A percentile compares a stretch with the other conserved stretches of the same genome.
These are phyloP conservation scores for Butorides virescens DNA, from an alignment of 2,113 vertebrate genomes.

Conservation along the genomic window DNA sequence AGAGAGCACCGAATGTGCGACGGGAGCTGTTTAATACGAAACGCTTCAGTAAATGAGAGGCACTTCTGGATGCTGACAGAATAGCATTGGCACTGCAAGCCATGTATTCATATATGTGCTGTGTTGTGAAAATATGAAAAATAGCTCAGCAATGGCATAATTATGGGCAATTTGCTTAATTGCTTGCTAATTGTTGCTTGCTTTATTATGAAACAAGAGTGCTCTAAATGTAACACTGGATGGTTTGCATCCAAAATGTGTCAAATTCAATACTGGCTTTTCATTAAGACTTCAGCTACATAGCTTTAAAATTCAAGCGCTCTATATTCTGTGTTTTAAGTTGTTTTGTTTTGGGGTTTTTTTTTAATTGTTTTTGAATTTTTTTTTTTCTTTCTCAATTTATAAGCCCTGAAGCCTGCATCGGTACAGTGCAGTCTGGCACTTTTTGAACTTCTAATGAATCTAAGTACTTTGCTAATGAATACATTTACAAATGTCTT, in stretches of 20 bases:
- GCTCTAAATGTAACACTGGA: slow-evolving; percentile 61
- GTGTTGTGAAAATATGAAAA: slow-evolving; percentile 71
- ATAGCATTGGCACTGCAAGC: slow-evolving; percentile 64
- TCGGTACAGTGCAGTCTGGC: not conserved
- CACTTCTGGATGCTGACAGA: slow-evolving; percentile 71
- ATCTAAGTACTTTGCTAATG: not conserved
- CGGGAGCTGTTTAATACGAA: slow-evolving; percentile 66
- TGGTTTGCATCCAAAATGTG: slow-evolving; percentile 63
- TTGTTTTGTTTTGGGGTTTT: not conserved
- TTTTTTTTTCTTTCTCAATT: not conserved
- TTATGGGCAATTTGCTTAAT: slow-evolving; percentile 76
- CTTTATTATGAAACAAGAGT: slow-evolving; percentile 70
- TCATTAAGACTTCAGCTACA: slow-evolving; percentile 47
- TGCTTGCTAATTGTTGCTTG: slow-evolving; percentile 71
- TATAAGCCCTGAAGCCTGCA: not conserved
- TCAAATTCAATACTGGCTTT: slow-evolving; percentile 46
- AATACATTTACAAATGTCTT: not conserved
- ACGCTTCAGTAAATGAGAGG: slow-evolving; percentile 58
- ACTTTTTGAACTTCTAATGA: not conserved
- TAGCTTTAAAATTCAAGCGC: not conserved
- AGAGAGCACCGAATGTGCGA: slow-evolving; percentile 46
- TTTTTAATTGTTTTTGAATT: not conserved
- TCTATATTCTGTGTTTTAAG: not conserved
- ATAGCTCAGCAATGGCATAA: slow-evolving; percentile 73
- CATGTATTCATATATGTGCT: slow-evolving; percentile 62